Evolutionary conservation across 2,797 vertebrate genomes (phyloP), one percentile per base, ranked within the genome.

Genomic region (Mormyrops boulengeri): DNA sequence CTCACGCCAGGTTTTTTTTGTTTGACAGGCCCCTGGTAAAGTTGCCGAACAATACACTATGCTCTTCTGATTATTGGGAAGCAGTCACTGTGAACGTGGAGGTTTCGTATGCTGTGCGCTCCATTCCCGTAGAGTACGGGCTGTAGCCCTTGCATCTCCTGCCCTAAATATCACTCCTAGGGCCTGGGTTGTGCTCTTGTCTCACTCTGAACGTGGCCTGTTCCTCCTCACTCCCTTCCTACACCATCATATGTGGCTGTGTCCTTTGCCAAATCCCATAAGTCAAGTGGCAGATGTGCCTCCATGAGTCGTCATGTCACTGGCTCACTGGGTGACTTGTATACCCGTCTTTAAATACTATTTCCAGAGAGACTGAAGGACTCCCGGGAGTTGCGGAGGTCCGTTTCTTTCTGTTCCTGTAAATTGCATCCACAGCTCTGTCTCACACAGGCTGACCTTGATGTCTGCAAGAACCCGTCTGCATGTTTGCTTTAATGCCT

Each of bases 261-360:
- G 5, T 38, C 84, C 84, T 52, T 62, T 38, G 49, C 84, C 52
- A 66, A 17, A 52, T 77, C 53, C 50, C 22, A 22, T 55, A 89
- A 89, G 91, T 89, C 87, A 88, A 90, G 90, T 0, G 12, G 55
- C 66, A 89, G 91, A 90, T 92, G 91, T 86, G 87, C 80, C 34
- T 88, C 88, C 9, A 14, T 82, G 80, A 89, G 55, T 86, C 22
- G 57, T 66, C 66, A 85, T 89, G 91, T 90, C 88, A 89, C 77
- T 4, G 87, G 89, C 92, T 92, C 85, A 88, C 88, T 90, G 82
- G 5, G 82, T 34, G 69, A 90, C 90, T 93, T 91, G 86, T 87
- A 91, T 89, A 89, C 66, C 1, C 8, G n/a, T 90, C 89, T 87
- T 77, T 69, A 91, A 86, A 92, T 87, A 86, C 88, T 26, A 41